phyloP scores from a whole-genome alignment of 2,113 vertebrate species.

The Neotragus pygmaeus region DNA sequence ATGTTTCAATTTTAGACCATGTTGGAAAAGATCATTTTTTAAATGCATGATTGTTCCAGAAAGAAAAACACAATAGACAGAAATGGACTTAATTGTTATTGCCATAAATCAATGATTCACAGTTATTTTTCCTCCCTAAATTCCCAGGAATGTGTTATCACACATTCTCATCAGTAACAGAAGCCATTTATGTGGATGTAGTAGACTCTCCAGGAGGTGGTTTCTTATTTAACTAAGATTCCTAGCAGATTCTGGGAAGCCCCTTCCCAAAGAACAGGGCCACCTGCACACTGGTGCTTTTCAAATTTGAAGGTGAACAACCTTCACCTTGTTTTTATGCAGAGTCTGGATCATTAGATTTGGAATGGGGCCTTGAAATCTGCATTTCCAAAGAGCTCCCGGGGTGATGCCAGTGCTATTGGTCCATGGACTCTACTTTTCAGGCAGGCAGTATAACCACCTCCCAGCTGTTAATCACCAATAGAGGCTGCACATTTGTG shows the following conservation, averaged over 20 bases:
- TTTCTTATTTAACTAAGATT: neutral
- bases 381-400: neutral
- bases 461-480: neutral
- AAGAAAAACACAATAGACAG: neutral
- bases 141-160: neutral
- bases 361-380: neutral
- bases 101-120: neutral
- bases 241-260: neutral
- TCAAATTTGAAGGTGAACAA: neutral
- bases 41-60: neutral
- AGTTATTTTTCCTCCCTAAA: neutral
- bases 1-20: neutral
- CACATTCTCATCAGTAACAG: neutral
- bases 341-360: neutral
- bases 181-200: neutral
- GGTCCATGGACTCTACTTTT: neutral
- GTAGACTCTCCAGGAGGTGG: neutral
- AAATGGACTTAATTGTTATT: neutral
- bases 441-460: neutral
- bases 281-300: neutral
- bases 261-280: neutral
- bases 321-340: neutral
- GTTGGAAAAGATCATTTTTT: neutral
- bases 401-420: neutral
- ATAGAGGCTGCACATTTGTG: neutral